These are phyloP conservation scores for Polyommatus iphigenia DNA, from an alignment of 2,888 invertebrate genomes.

Conservation along the genomic window DNA sequence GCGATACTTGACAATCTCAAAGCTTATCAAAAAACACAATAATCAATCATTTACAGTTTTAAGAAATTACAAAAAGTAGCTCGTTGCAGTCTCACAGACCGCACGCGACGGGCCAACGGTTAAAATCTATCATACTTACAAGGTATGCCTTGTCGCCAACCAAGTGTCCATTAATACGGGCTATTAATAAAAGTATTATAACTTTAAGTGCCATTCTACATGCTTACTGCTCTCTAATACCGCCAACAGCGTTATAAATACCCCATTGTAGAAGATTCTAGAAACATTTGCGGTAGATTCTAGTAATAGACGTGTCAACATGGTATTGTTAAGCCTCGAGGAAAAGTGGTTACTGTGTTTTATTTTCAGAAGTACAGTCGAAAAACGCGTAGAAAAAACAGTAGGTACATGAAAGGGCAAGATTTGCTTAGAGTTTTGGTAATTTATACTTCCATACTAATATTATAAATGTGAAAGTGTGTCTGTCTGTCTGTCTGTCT, in stretches of 20 bases:
- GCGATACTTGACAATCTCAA: too few relatives aligned
- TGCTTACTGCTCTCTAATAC: background rate
- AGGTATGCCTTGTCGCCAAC: slow-evolving; percentile 56
- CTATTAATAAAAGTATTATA: background rate
- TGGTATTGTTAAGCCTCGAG: background rate
- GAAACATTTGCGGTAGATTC: background rate
- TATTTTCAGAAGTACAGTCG: background rate
- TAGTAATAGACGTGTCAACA: background rate
- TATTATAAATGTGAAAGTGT: too few relatives aligned
- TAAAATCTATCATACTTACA: slow-evolving; percentile 49
- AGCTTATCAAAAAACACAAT: too few relatives aligned
- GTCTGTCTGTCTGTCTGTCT: too few relatives aligned
- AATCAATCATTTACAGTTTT: too few relatives aligned
- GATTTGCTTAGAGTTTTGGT: too few relatives aligned
- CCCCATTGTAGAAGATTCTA: background rate
- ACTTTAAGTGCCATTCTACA: background rate
- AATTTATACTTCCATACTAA: too few relatives aligned
- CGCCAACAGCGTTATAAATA: background rate
- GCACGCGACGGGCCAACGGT: too few relatives aligned
- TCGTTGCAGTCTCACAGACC: too few relatives aligned
- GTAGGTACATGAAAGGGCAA: too few relatives aligned
- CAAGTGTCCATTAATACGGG: slow-evolving; percentile 50
- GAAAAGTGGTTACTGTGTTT: background rate
- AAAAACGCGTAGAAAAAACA: background rate
- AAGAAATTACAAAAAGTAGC: too few relatives aligned